These are phyloP conservation scores for Uromys caudimaculatus DNA, from an alignment of 2,797 vertebrate species.

Conservation along the genomic window DNA sequence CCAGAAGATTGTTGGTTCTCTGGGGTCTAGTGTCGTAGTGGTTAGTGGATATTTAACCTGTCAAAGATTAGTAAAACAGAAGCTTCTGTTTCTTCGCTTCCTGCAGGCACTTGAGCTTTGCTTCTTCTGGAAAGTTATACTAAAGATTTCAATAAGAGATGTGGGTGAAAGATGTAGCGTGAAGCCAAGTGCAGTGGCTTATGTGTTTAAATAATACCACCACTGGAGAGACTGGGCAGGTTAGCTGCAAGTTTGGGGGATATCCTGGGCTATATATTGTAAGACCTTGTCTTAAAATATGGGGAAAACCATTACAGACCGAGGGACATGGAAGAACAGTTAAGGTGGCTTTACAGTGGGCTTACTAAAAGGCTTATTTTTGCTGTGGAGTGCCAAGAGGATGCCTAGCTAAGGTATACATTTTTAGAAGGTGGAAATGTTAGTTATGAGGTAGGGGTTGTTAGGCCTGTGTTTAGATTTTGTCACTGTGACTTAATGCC, in stretches of 20 bases:
- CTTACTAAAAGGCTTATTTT: neutral
- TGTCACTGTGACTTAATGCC: neutral
- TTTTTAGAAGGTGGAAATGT: neutral
- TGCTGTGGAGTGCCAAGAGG: neutral
- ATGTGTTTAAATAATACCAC: neutral
- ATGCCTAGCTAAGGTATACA: neutral
- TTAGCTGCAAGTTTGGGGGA: neutral
- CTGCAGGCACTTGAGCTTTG: neutral
- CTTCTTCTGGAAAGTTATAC: neutral
- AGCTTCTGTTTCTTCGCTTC: neutral
- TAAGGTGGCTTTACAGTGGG: neutral
- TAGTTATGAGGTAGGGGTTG: neutral
- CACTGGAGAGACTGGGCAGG: neutral
- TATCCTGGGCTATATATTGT: neutral
- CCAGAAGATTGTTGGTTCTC: neutral
- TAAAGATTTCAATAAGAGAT: neutral
- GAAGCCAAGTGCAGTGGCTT: neutral
- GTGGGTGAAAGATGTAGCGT: neutral
- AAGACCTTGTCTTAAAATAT: neutral
- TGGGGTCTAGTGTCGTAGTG: neutral
- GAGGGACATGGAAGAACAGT: neutral
- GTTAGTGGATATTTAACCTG: neutral
- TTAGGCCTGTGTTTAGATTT: conserved; percentile 31
- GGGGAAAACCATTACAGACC: neutral
- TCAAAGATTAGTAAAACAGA: neutral